Base-by-base conservation (phyloP, 2,888 invertebrate species). In the Asteroscopus sphinx region DNA sequence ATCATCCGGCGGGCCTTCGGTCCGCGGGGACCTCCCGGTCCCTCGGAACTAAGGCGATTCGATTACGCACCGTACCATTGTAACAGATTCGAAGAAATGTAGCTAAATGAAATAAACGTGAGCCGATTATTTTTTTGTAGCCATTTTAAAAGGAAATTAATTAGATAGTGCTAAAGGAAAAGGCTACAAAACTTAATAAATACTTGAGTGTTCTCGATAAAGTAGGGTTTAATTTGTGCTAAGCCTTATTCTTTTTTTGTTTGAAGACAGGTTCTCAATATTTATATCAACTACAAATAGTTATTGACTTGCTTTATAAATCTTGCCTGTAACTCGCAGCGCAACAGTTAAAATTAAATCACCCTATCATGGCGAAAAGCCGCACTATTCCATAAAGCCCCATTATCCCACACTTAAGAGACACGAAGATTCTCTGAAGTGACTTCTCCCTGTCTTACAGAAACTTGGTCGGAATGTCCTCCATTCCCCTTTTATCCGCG, bases 1-100 rank as follows among this genome's bases (percentile, higher is more conserved):
- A 92, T 92, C 89, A 89, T 90, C 86, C 86, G 79, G 63, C 51
- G 51, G 52, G 52, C 42, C 60, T 49, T 26, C 42, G 49, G 76
- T 77, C 86, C 84, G 65, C 44, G 45, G 86, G 87, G 85, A 83
- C 68, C 54, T 59, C 36, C 63, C 76, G 76, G 79, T 66, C 61
- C 66, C 62, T 75, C 60, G 70, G 62, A 69, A 68, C 73, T 74
- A 76, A 83, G 68, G 53, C 80, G 74, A 83, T 83, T 83, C 67
- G 68, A 83, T 83, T 83, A 81, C 69, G 55, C 59, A 63, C 45
- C 53, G 46, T 52, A 68, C 59, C 51, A 58, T 49, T 33, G 62
- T 30, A 60, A 54, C 60, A 78, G 79, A 87, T 82, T 85, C 78
- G 59, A 61, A 65, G 48, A 63, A 79, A 76, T 79, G 70, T 73